These are phyloP conservation scores for Seladonia tumulorum DNA, from an alignment of 2,888 invertebrate genomes.

Conservation along the genomic window DNA sequence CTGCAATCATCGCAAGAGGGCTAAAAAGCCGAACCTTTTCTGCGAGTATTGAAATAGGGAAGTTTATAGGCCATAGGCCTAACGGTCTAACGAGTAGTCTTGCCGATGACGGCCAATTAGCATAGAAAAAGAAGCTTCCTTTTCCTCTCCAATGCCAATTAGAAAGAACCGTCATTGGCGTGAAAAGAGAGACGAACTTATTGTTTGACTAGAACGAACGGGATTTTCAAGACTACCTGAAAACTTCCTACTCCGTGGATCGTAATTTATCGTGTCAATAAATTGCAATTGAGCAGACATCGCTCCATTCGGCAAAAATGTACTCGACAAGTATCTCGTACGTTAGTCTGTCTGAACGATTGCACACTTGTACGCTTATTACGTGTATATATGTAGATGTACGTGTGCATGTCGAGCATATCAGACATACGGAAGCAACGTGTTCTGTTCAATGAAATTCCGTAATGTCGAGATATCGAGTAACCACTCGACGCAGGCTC, in stretches of 20 bases:
- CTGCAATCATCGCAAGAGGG: too few relatives aligned
- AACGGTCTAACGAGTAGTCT: not conserved
- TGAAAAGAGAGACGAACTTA: not conserved
- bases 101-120: not conserved
- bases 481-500: too few relatives aligned
- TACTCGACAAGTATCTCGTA: not conserved
- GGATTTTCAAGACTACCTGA: not conserved
- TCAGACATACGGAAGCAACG: not conserved
- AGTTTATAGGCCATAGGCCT: not conserved
- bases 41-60: too few relatives aligned
- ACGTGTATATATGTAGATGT: not conserved
- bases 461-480: not conserved
- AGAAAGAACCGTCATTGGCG: not conserved
- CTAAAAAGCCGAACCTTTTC: too few relatives aligned
- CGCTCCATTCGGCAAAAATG: not conserved
- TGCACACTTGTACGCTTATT: not conserved
- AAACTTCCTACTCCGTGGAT: not conserved
- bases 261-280: not conserved
- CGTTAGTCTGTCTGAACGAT: too few relatives aligned
- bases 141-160: not conserved
- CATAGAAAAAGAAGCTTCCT: not conserved
- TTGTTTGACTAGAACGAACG: not conserved
- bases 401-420: not conserved
- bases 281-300: not conserved
- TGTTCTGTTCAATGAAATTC: conserved; percentile 4